Percentiles rank a stretch among this genome's conserved stretches.
phyloP scores from a whole-genome alignment of 2,797 vertebrate genomes.

The Danionella dracula region DNA sequence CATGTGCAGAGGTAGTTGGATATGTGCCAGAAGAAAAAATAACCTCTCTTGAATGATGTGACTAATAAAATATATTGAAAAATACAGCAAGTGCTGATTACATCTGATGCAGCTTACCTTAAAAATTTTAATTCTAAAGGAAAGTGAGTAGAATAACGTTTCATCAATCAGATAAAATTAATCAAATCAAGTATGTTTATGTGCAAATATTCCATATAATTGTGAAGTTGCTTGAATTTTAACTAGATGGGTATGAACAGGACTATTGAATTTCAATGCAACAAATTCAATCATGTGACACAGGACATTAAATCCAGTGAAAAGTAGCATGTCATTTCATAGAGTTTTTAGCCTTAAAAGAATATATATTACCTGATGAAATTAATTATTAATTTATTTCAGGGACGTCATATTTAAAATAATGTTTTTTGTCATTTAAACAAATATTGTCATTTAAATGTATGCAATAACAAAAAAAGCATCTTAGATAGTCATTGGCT shows the following conservation, averaged over 20 bases:
- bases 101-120: too few relatives aligned
- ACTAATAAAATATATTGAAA: neutral
- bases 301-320: slow-evolving; percentile 79
- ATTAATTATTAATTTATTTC: slow-evolving; percentile 43
- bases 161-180: too few relatives aligned
- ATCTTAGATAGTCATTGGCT: slow-evolving; percentile 8
- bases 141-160: too few relatives aligned
- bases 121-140: too few relatives aligned
- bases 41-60: neutral
- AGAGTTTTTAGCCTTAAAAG: slow-evolving; percentile 44
- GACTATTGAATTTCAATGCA: too few relatives aligned
- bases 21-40: neutral
- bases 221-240: too few relatives aligned
- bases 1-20: neutral
- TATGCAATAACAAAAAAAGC: neutral
- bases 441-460: neutral
- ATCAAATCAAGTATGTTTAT: neutral
- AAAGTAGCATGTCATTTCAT: slow-evolving; percentile 46
- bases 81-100: neutral
- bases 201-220: neutral
- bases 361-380: slow-evolving; percentile 22
- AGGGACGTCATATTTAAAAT: slow-evolving; percentile 20
- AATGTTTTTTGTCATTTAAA: too few relatives aligned
- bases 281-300: slow-evolving; percentile 50
- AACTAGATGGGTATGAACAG: too few relatives aligned